Percentiles rank a stretch among this genome's conserved stretches.
phyloP scores from a whole-genome alignment of 2,797 vertebrate genomes.

The Borostomias antarcticus region DNA sequence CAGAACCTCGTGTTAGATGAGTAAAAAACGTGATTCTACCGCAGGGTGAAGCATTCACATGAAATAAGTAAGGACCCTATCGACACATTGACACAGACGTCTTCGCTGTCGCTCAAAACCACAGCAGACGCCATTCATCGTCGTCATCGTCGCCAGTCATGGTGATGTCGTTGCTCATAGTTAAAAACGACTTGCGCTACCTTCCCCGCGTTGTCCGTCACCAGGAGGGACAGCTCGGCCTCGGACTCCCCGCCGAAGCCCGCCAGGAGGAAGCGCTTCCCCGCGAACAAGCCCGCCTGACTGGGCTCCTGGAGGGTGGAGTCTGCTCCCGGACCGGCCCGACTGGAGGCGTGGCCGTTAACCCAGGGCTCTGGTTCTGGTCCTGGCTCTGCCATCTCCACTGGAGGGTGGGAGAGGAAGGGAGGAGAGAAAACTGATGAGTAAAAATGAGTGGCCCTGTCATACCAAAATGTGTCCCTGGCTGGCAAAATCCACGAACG shows the following conservation, averaged over 20 bases:
- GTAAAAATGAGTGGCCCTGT: too few relatives aligned
- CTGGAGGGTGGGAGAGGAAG: constrained; percentile 58
- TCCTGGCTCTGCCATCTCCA: constrained; percentile 63
- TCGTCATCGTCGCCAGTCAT: too few relatives aligned
- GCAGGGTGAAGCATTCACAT: neutral
- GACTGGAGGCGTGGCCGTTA: constrained; percentile 31
- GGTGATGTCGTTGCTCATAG: too few relatives aligned
- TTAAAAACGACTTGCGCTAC: too few relatives aligned
- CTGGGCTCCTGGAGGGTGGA: constrained; percentile 71
- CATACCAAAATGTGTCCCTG: too few relatives aligned
- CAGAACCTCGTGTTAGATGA: constrained; percentile 55
- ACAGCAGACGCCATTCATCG: neutral
- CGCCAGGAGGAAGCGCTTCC: constrained; percentile 84
- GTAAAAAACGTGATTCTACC: neutral
- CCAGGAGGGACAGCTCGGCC: constrained; percentile 76
- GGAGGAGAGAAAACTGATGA: neutral
- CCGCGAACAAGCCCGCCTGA: constrained; percentile 81
- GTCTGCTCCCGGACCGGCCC: constrained; percentile 33
- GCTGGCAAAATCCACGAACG: too few relatives aligned
- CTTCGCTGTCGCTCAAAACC: neutral
- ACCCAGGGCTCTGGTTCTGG: constrained; percentile 55
- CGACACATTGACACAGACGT: neutral
- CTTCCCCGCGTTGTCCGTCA: constrained; percentile 87
- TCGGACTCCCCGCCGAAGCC: constrained; percentile 87
- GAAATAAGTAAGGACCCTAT: neutral